phyloP scores from a whole-genome alignment of 2,888 invertebrate genomes.

The Drosophila pseudotakahashii region DNA sequence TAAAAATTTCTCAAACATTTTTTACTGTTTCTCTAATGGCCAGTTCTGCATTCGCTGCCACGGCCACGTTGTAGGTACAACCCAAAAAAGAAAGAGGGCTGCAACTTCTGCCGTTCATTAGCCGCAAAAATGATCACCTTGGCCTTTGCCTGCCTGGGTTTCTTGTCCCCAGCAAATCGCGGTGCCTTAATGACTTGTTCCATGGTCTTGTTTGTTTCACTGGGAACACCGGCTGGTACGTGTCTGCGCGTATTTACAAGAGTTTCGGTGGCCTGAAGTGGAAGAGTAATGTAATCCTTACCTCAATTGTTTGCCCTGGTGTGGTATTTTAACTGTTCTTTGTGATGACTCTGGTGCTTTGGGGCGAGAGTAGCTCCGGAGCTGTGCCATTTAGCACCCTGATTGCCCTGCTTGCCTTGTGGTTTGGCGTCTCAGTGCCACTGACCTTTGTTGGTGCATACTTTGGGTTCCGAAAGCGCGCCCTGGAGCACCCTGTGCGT shows the following conservation, averaged over 20 bases:
- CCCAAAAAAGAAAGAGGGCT: conserved; percentile 4
- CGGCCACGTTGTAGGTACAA: conserved; percentile 10
- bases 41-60: too few species aligned
- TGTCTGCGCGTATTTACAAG: conserved; percentile 98
- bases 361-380: conserved; percentile 98
- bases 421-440: conserved; percentile 99
- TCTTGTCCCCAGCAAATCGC: conserved; percentile 98
- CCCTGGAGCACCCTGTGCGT: conserved; percentile 97
- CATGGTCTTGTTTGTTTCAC: conserved; percentile 97
- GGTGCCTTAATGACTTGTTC: conserved; percentile 99
- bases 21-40: too few species aligned
- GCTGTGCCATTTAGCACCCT: conserved; percentile 98
- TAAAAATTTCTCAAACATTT: too few species aligned
- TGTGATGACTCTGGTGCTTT: conserved; percentile 97
- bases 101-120: conserved; percentile 1
- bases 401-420: conserved; percentile 95
- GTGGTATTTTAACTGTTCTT: conserved; percentile 99
- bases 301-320: conserved; percentile 98
- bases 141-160: conserved; percentile 99
- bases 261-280: conserved; percentile 99
- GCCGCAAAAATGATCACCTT: conserved; percentile 91
- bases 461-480: conserved; percentile 98
- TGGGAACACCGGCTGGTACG: conserved; percentile 98
- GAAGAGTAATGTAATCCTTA: conserved; percentile 98
- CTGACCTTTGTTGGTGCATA: conserved; percentile 99